phyloP scores from a whole-genome alignment of 2,888 invertebrate genomes.

The Pristionchus entomophagus region DNA sequence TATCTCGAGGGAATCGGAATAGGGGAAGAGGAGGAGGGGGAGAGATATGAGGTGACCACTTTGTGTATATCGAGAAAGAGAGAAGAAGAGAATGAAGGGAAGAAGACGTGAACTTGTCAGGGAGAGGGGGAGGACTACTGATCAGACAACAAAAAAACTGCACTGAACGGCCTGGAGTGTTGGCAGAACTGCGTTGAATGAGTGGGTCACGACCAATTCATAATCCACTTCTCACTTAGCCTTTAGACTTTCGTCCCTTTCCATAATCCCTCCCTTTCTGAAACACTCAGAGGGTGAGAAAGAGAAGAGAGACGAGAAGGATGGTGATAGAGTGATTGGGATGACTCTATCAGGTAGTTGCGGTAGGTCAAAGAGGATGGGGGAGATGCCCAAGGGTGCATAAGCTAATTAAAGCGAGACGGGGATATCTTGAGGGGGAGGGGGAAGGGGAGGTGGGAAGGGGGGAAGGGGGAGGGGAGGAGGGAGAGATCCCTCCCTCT shows the following conservation, averaged over 20 bases:
- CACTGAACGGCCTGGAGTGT: neutral
- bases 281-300: slow-evolving; percentile 32
- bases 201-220: neutral
- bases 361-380: neutral
- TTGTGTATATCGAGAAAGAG: neutral
- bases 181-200: neutral
- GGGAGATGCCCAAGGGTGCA: neutral
- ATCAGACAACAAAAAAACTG: neutral
- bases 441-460: neutral
- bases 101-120: slow-evolving; percentile 19
- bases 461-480: neutral
- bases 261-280: slow-evolving; percentile 20
- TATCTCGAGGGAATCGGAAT: neutral
- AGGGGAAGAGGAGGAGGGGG: neutral
- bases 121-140: neutral
- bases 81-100: slow-evolving; percentile 1
- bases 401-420: slow-evolving; percentile 19
- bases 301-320: neutral
- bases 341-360: neutral
- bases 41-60: slow-evolving; percentile 18
- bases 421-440: neutral
- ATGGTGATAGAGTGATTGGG: too few relatives aligned
- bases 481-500: neutral
- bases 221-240: neutral
- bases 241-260: neutral